These are phyloP conservation scores for Iselma pallidipennis DNA, from an alignment of 2,888 invertebrate genomes.

Conservation along the genomic window DNA sequence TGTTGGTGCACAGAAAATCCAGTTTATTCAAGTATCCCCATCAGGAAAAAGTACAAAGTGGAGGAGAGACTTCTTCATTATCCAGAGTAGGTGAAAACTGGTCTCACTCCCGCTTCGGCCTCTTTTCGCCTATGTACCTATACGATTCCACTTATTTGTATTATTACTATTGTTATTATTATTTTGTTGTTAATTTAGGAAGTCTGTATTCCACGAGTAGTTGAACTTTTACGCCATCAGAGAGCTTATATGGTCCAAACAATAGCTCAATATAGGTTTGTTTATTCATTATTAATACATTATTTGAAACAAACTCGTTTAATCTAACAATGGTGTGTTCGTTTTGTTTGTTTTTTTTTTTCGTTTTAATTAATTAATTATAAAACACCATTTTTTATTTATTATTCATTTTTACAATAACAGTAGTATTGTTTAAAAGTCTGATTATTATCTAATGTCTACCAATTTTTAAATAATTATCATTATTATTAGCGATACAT, in stretches of 20 bases:
- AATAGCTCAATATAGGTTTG: conserved; percentile 86
- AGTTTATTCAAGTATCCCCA: no score
- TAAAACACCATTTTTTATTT: neutral
- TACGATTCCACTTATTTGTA: no score
- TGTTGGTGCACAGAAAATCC: no score
- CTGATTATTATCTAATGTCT: conserved; percentile 23
- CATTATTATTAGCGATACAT: conserved; percentile 1
- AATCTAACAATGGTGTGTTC: conserved; percentile 61
- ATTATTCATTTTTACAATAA: neutral
- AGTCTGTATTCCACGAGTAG: conserved; percentile 81
- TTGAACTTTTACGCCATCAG: conserved; percentile 82
- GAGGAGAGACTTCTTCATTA: no score
- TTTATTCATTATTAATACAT: conserved; percentile 81
- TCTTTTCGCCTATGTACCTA: no score
- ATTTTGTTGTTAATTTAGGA: conserved; percentile 67
- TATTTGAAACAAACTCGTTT: conserved; percentile 86
- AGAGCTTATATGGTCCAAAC: conserved; percentile 88
- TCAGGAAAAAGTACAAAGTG: no score
- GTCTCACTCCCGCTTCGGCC: no score
- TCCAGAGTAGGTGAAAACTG: no score
- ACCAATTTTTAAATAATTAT: conserved; percentile 12
- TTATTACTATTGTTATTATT: no score
- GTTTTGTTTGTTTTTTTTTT: conserved; percentile 18
- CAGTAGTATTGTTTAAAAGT: conserved; percentile 23
- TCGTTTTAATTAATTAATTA: conserved; percentile 7